Evolutionary conservation across 2,113 vertebrate species (phyloP).

Genomic region (Synodontis membranacea): DNA sequence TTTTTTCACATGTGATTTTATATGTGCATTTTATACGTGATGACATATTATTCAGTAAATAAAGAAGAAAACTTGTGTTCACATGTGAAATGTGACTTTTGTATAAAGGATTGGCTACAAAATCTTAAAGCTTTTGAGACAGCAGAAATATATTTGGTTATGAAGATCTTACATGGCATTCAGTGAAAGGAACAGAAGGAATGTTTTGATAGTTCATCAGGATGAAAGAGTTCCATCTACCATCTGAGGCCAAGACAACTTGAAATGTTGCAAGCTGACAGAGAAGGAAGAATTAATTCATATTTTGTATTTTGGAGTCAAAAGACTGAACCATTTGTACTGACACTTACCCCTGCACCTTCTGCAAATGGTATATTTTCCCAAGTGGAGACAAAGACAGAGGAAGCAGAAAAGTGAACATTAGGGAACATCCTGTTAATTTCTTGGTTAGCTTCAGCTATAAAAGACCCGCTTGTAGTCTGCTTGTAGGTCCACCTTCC

Average conservation of each 20-base stretch:
- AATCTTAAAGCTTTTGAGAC: too few relatives aligned
- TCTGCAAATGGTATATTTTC: not conserved
- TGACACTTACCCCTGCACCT: too few relatives aligned
- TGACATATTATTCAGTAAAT: too few relatives aligned
- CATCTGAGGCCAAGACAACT: slow-evolving; percentile 22
- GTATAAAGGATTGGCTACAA: too few relatives aligned
- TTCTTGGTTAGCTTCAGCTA: not conserved
- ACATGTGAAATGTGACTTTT: too few relatives aligned
- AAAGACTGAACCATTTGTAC: not conserved
- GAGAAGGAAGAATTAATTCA: not conserved
- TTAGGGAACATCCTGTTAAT: slow-evolving; percentile 8
- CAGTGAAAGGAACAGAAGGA: not conserved
- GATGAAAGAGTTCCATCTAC: not conserved
- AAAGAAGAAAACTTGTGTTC: too few relatives aligned
- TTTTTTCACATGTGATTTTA: too few relatives aligned
- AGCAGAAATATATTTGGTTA: not conserved
- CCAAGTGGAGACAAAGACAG: slow-evolving; percentile 42
- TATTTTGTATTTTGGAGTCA: not conserved
- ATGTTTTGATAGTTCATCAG: slow-evolving; percentile 24
- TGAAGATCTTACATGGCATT: not conserved
- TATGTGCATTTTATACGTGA: too few relatives aligned
- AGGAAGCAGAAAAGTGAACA: slow-evolving; percentile 12
- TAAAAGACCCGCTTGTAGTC: slow-evolving; percentile 10
- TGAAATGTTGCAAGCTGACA: slow-evolving; percentile 24
- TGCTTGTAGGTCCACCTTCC: slow-evolving; percentile 19